Conservation (phyloP, 2,888 invertebrate genomes). For the Sinelater perroti region DNA sequence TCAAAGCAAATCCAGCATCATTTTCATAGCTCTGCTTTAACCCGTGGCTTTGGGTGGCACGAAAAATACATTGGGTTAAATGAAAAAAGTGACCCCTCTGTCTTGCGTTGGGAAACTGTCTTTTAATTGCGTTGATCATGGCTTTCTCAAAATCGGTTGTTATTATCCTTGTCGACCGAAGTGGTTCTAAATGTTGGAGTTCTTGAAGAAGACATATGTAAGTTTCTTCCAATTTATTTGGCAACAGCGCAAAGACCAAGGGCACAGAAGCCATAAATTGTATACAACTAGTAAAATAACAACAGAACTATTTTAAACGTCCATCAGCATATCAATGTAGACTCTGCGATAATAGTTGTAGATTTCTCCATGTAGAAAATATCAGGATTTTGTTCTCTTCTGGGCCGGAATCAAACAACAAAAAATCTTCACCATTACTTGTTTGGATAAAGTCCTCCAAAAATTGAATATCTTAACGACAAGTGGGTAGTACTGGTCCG, state of each 20-base stretch:
- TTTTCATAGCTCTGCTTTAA: conserved; percentile 20
- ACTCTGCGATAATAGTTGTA: conserved; percentile 5
- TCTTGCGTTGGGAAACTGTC: neutral
- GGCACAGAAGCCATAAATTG: conserved; percentile 25
- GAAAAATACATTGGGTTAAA: conserved; percentile 32
- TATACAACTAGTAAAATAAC: conserved; percentile 40
- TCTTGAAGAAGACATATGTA: conserved; percentile 17
- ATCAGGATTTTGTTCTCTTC: neutral
- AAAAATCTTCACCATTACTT: too few relatives aligned
- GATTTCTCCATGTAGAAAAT: conserved; percentile 6
- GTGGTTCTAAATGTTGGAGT: conserved; percentile 16
- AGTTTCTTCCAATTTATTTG: conserved; percentile 30
- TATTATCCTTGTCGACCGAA: conserved; percentile 6
- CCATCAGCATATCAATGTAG: conserved; percentile 39
- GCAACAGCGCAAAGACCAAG: conserved; percentile 35
- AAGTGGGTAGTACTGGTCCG: too few relatives aligned
- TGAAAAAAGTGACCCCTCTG: conserved; percentile 36
- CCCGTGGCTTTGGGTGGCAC: conserved; percentile 16
- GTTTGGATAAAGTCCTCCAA: too few relatives aligned
- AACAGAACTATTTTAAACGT: conserved; percentile 39
- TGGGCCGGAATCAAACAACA: conserved; percentile 9
- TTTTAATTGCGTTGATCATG: conserved; percentile 25
- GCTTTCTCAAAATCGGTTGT: conserved; percentile 31
- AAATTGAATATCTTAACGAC: too few relatives aligned
- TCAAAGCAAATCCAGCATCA: conserved; percentile 31